Percentiles rank a stretch among this genome's conserved stretches.
Conservation (phyloP, 2,888 invertebrate species). For the Pollenia labialis region DNA sequence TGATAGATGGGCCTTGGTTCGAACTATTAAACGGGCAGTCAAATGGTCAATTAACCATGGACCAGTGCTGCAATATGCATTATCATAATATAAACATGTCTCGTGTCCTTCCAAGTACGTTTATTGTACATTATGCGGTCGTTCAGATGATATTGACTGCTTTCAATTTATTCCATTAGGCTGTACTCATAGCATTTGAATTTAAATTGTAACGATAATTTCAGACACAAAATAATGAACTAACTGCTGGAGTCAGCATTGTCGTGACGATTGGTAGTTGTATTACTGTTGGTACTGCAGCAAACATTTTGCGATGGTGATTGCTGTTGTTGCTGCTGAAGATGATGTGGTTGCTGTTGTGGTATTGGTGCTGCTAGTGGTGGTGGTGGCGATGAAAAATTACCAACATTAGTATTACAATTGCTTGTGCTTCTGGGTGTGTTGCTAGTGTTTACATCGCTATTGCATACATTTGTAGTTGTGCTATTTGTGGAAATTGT, state of each 20-base stretch:
- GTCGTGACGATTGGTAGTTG: constrained; percentile 68
- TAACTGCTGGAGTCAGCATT: constrained; percentile 68
- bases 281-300: constrained; percentile 70
- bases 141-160: constrained; percentile 5
- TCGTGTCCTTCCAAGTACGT: too few species aligned
- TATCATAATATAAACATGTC: too few species aligned
- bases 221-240: constrained; percentile 39
- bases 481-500: constrained; percentile 37
- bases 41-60: too few species aligned
- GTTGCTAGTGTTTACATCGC: constrained; percentile 70
- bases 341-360: constrained; percentile 75
- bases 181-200: neutral
- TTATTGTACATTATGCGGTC: too few species aligned
- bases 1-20: too few species aligned
- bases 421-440: constrained; percentile 69
- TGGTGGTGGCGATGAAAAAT: constrained; percentile 52
- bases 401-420: constrained; percentile 74
- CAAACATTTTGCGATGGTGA: constrained; percentile 45
- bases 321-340: constrained; percentile 58
- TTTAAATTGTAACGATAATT: constrained; percentile 9
- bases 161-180: neutral
- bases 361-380: neutral
- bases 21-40: too few species aligned
- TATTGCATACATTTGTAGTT: constrained; percentile 35
- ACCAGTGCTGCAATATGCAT: too few species aligned